Evolutionary conservation across 2,113 vertebrate genomes (phyloP).

Genomic region (Prionailurus viverrinus): DNA sequence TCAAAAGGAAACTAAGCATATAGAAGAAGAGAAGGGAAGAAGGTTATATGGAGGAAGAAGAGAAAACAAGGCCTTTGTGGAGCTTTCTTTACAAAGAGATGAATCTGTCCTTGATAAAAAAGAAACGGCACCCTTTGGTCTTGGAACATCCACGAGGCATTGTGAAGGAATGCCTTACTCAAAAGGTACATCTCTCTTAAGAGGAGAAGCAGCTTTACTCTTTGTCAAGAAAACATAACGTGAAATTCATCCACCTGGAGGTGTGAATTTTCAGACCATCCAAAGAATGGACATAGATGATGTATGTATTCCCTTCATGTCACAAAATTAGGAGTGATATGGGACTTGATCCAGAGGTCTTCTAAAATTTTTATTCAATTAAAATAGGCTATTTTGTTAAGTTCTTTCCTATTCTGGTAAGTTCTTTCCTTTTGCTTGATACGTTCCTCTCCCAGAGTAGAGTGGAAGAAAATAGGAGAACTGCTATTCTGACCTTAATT

Average conservation of each 20-base stretch:
- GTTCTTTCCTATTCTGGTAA: neutral
- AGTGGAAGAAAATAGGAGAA: neutral
- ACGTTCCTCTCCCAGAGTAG: neutral
- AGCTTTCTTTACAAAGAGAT: neutral
- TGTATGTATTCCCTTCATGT: neutral
- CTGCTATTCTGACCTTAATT: slow-evolving; percentile 8
- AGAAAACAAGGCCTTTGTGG: neutral
- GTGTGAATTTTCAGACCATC: slow-evolving; percentile 9
- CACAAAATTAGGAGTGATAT: neutral
- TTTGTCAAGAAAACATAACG: neutral
- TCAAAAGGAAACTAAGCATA: slow-evolving; percentile 10
- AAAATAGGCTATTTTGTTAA: slow-evolving; percentile 26
- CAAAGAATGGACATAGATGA: neutral
- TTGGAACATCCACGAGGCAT: neutral
- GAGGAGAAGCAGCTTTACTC: neutral
- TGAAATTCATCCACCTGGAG: neutral
- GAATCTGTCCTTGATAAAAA: neutral
- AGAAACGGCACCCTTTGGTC: neutral
- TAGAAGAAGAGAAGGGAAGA: neutral
- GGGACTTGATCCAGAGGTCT: neutral
- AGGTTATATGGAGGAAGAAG: neutral
- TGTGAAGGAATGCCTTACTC: neutral
- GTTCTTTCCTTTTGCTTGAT: neutral
- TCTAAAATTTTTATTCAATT: neutral
- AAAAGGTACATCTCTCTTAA: neutral